These are phyloP conservation scores for Ictidomys tridecemlineatus DNA, from an alignment of 2,113 vertebrate genomes.

Conservation along the genomic window DNA sequence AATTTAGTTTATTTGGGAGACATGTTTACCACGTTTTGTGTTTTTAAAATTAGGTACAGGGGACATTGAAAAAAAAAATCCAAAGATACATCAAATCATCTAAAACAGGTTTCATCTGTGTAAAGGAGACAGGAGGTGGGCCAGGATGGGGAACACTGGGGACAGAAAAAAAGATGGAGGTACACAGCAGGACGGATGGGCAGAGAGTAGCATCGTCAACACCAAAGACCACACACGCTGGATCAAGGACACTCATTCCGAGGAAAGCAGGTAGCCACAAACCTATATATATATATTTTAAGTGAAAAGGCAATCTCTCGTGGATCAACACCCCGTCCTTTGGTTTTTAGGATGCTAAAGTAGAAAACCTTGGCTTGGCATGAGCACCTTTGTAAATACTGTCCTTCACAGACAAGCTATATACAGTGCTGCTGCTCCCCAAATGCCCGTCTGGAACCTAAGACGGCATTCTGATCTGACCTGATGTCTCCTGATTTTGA, in stretches of 20 bases:
- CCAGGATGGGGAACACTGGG: not conserved
- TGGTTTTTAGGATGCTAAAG: constrained; percentile 15
- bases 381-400: not conserved
- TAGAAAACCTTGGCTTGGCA: not conserved
- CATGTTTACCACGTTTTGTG: not conserved
- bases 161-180: not conserved
- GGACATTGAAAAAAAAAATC: not conserved
- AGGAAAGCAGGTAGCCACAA: not conserved
- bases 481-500: not conserved
- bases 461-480: not conserved
- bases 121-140: not conserved
- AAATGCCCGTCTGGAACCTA: not conserved
- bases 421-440: not conserved
- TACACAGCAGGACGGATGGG: not conserved
- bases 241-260: not conserved
- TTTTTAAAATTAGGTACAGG: constrained; percentile 43
- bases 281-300: not conserved
- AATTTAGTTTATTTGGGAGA: constrained; percentile 70
- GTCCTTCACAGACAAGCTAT: not conserved
- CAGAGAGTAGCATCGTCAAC: not conserved
- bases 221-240: accelerated
- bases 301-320: not conserved
- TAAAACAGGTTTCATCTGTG: not conserved
- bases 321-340: not conserved
- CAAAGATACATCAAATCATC: not conserved